A percentile compares a stretch with the other conserved stretches of the same genome.
Conservation (phyloP, 2,797 vertebrate species). For the Clamator glandarius region DNA sequence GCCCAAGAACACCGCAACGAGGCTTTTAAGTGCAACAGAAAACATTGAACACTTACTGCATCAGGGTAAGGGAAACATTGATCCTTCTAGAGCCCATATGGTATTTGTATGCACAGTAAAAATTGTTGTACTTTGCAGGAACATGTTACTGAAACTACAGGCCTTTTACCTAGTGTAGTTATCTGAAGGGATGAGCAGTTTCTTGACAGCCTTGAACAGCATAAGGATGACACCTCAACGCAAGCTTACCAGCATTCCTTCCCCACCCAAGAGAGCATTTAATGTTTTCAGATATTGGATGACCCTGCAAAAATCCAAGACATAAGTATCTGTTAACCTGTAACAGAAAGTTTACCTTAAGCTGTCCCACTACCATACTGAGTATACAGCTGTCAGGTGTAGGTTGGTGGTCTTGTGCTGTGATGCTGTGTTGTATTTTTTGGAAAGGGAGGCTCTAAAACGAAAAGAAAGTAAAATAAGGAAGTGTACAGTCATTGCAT, state of each 20-base stretch:
- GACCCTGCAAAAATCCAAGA: not conserved
- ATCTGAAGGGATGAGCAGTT: not conserved
- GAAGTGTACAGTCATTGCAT: not conserved
- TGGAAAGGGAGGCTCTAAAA: constrained; percentile 95
- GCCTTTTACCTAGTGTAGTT: not conserved
- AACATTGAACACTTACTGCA: not conserved
- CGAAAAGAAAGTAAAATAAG: constrained; percentile 15
- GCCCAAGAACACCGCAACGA: not conserved
- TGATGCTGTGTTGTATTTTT: constrained; percentile 99
- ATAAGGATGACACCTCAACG: not conserved
- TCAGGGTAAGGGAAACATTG: not conserved
- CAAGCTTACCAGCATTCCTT: not conserved
- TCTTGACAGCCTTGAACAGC: not conserved
- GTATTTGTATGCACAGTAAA: not conserved
- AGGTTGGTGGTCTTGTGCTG: constrained; percentile 98
- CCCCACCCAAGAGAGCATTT: not conserved
- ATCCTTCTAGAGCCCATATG: not conserved
- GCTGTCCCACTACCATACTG: constrained; percentile 99
- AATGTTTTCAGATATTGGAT: not conserved
- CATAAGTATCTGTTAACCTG: not conserved
- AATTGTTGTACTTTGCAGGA: not conserved
- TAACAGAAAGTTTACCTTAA: constrained; percentile 86
- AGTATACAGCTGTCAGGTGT: constrained; percentile 97
- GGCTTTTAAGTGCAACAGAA: not conserved
- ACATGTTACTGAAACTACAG: not conserved